Base-by-base conservation (phyloP, 2,797 vertebrate genomes). In the Melanotaenia nigrans region DNA sequence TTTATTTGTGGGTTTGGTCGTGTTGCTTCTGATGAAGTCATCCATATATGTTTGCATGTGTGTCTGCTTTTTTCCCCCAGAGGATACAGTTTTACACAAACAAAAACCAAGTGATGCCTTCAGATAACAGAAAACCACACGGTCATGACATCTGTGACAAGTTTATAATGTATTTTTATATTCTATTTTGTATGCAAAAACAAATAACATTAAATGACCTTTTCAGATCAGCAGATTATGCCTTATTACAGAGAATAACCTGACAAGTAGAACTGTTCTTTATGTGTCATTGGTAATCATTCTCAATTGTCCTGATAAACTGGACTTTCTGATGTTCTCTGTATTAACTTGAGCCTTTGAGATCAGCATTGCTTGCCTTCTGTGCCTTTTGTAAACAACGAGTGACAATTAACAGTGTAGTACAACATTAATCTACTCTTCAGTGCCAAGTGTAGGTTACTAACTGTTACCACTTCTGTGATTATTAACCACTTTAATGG, bases 81-180 rank as follows among this genome's bases (percentile, higher is more conserved):
- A 63, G 53, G 74, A 69, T 75, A 55, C 45, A 71, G 67, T 85
- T 84, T 81, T 61, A 71, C 74, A 79, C 89, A 60, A 64, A 69
- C 64, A 90, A 61, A 79, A 85, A 85, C 90, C 89, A 81, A 77
- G 78, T 53, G 83, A 86, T 90, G 90, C 91, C 90, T 93, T 92
- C 77, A 79, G 68, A 61, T 61, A 30, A 56, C 38, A 68, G 38
- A 84, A 78, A 87, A 67, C 36, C 78, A 82, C 81, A 78, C 81
- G 90, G 86, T 76, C 75, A 53, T 93, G 94, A 93, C 92, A 92
- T 87, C 87, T 94, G 92, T 94, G 94, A 94, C 92, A 91, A 86
- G 85, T 93, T 94, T 91, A 92, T 93, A 92, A 93, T 95, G 94
- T 95, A 94, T 95, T 95, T 95, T 95, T 95, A 90, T 95, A 95